A percentile compares a stretch with the other conserved stretches of the same genome.
These are phyloP conservation scores for Ardeotis arabs DNA, from an alignment of 2,113 vertebrate genomes.

Conservation along the genomic window DNA sequence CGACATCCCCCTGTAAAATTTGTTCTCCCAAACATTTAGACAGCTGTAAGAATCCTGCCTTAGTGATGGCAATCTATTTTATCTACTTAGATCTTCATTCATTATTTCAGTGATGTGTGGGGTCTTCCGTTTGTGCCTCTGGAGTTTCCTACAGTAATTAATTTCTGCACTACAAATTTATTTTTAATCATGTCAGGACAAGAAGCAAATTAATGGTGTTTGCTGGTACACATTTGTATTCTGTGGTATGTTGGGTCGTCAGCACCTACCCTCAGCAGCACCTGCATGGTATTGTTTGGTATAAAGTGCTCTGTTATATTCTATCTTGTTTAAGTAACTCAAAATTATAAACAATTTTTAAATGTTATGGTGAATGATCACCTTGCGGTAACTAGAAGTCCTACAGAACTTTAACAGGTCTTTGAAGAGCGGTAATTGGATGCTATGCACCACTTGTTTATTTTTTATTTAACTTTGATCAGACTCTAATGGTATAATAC, in stretches of 20 bases:
- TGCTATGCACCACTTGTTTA: background rate
- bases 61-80: background rate
- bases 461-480: constrained; percentile 40
- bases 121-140: background rate
- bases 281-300: background rate
- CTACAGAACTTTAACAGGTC: background rate
- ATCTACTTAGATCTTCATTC: background rate
- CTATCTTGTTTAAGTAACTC: background rate
- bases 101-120: background rate
- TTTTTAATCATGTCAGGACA: background rate
- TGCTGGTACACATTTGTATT: background rate
- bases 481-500: background rate
- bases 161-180: background rate
- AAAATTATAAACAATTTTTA: constrained; percentile 6
- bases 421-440: constrained; percentile 34
- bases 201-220: background rate
- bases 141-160: background rate
- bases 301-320: background rate
- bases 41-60: background rate
- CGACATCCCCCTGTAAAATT: accelerated
- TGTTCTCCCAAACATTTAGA: background rate
- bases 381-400: background rate
- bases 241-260: background rate
- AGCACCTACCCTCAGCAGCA: background rate
- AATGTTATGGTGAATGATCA: constrained; percentile 2